Evolutionary conservation across 2,797 vertebrate genomes (phyloP).

Genomic region (Chloroceryle inda): DNA sequence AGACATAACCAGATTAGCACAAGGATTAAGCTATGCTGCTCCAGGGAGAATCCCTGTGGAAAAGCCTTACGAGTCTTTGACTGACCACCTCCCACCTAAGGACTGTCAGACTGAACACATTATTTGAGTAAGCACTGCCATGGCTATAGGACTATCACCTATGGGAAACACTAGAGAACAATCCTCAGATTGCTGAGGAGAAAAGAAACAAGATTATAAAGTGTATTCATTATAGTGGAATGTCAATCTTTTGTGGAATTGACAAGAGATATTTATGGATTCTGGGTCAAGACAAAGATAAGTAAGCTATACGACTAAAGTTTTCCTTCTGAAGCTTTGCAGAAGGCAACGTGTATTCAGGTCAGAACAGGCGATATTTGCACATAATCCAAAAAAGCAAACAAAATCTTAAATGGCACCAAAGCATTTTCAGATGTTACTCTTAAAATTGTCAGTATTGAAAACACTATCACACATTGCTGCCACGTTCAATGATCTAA

Average conservation of each 20-base stretch:
- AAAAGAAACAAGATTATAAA: background rate
- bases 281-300: background rate
- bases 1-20: background rate
- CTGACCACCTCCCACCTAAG: background rate
- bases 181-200: background rate
- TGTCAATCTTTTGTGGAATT: background rate
- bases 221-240: background rate
- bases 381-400: background rate
- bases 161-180: background rate
- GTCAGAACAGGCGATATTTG: background rate
- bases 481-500: background rate
- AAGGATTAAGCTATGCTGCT: background rate
- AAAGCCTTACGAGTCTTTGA: background rate
- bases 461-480: background rate
- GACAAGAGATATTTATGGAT: background rate
- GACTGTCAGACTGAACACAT: background rate
- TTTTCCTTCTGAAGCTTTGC: background rate
- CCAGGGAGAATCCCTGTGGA: background rate
- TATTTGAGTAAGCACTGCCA: background rate
- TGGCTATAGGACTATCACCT: background rate
- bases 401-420: background rate
- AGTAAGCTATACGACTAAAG: accelerated
- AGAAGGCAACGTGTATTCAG: background rate
- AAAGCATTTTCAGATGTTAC: background rate
- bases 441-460: background rate